These are phyloP conservation scores for Tiliqua scincoides DNA, from an alignment of 2,113 vertebrate genomes.

Conservation along the genomic window DNA sequence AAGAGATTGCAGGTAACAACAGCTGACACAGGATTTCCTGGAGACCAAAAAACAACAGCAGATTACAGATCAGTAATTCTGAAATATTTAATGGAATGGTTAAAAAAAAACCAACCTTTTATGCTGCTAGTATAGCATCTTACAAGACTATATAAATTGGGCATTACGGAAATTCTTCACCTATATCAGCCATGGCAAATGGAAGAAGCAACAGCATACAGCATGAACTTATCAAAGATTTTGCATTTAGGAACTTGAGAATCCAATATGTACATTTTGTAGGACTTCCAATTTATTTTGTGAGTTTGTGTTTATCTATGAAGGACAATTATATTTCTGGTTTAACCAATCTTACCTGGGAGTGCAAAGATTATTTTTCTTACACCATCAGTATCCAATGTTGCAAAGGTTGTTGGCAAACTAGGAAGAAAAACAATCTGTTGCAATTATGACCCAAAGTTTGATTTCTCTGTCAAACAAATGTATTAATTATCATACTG, in stretches of 20 bases:
- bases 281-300: background rate
- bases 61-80: constrained; percentile 29
- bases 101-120: background rate
- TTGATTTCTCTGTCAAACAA: background rate
- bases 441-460: constrained; percentile 40
- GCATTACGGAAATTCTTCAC: background rate
- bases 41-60: constrained; percentile 57
- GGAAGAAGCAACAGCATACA: background rate
- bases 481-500: background rate
- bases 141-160: background rate
- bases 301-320: constrained; percentile 23
- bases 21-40: constrained; percentile 98
- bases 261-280: background rate
- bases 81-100: constrained; percentile 29
- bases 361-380: constrained; percentile 99
- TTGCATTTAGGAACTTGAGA: constrained; percentile 5
- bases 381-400: constrained; percentile 96
- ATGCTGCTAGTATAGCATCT: constrained; percentile 12
- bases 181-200: background rate
- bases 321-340: constrained; percentile 48
- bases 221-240: constrained; percentile 22
- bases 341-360: constrained; percentile 86
- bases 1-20: constrained; percentile 99
- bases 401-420: constrained; percentile 98
- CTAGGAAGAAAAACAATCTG: constrained; percentile 72